Conservation (phyloP, 2,888 invertebrate species). For the Microctonus brassicae region DNA sequence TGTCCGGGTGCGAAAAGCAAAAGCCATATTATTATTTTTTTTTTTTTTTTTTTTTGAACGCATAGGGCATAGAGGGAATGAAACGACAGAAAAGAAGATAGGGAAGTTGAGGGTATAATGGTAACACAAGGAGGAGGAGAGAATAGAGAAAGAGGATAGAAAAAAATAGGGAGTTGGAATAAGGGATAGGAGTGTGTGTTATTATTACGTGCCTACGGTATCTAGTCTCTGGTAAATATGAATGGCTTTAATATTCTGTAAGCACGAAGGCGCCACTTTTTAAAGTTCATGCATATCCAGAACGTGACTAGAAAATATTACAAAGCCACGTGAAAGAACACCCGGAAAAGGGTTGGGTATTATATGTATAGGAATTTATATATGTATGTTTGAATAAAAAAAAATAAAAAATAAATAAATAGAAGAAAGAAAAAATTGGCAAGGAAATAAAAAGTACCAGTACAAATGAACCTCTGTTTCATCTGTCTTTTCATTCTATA, state of each 20-base stretch:
- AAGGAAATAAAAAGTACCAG: constrained; percentile 32
- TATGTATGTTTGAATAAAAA: constrained; percentile 24
- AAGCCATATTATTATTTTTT: constrained; percentile 13
- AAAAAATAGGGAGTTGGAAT: neutral
- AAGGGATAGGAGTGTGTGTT: constrained; percentile 29
- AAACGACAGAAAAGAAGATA: constrained; percentile 27
- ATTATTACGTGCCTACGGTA: constrained; percentile 31
- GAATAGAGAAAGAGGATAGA: neutral
- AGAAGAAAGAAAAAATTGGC: constrained; percentile 24
- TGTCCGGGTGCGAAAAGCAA: constrained; percentile 8
- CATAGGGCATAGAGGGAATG: neutral
- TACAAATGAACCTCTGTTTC: constrained; percentile 33
- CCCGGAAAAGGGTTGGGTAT: constrained; percentile 32
- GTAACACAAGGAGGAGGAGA: constrained; percentile 28
- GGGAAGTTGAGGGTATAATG: neutral
- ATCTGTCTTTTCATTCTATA: constrained; percentile 18
- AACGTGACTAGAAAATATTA: constrained; percentile 60
- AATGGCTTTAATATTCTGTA: constrained; percentile 65
- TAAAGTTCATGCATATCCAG: constrained; percentile 59
- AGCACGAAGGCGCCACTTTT: constrained; percentile 63
- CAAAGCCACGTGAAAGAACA: constrained; percentile 45
- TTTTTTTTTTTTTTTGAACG: no score
- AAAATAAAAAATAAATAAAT: constrained; percentile 22
- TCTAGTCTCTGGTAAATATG: constrained; percentile 58
- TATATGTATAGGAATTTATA: constrained; percentile 24